phyloP scores from a whole-genome alignment of 2,797 vertebrate species.

The Poecilia velifera region DNA sequence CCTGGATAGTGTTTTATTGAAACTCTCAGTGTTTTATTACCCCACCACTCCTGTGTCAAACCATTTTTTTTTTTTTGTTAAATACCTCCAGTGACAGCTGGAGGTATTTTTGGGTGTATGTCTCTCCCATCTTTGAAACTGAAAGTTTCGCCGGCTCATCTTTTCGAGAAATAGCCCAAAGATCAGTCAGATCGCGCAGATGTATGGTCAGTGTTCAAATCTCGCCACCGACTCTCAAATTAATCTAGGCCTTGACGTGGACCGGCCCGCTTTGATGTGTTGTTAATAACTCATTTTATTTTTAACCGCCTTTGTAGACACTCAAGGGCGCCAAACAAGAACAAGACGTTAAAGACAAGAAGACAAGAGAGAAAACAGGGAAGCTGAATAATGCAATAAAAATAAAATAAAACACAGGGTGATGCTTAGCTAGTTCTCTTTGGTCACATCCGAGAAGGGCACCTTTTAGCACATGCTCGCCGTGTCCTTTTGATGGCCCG shows the following conservation, averaged over 20 bases:
- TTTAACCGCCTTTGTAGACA: no score
- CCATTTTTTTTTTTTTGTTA: background rate
- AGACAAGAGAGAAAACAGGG: no score
- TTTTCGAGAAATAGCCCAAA: background rate
- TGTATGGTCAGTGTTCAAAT: background rate
- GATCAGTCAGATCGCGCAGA: background rate
- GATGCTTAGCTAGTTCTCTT: background rate
- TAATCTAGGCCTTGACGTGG: background rate
- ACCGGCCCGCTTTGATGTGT: background rate
- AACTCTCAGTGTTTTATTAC: no score
- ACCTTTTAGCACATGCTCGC: background rate
- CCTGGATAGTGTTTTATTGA: background rate
- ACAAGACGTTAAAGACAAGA: no score
- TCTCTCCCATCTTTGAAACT: background rate
- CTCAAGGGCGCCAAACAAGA: no score
- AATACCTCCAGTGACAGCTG: background rate
- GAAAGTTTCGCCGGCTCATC: background rate
- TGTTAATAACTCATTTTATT: background rate
- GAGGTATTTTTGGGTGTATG: background rate
- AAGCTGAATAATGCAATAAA: no score
- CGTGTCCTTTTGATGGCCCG: background rate
- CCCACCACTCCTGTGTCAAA: background rate
- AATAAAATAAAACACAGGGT: background rate
- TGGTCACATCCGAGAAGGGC: background rate
- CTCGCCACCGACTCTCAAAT: background rate